Base-by-base conservation (phyloP, 2,888 invertebrate species). In the Sipha maydis region DNA sequence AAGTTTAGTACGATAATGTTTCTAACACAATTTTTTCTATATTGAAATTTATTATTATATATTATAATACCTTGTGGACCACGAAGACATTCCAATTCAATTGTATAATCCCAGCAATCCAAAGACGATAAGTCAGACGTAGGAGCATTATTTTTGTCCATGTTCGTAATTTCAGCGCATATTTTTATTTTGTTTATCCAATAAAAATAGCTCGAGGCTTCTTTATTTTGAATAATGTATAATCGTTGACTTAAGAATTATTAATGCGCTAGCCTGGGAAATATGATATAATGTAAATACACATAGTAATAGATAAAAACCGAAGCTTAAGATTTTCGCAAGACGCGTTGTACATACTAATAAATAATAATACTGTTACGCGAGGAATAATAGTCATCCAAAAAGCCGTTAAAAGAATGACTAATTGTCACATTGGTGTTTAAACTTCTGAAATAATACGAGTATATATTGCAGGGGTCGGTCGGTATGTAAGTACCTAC, bases 81-180 rank as follows among this genome's bases (percentile, higher is more conserved):
- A 92, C 95, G 94, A 91, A 96, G 93, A 92, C 95, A 96, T 92
- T 96, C 96, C 92, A 96, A 92, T 92, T 96, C 96, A 91, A 96
- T 95, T 80, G 96, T 95, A 92, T 96, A 96, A 93, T 96, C 96
- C 96, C 96, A 96, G 91, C 95, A 94, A 92, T 96, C 96, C 92
- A 96, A 92, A 84, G 96, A 95, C 19, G 88, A 56, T 73, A 88
- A 80, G 41, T 88, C 86, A 48, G 86, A 75, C 9, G 86, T 31
- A 19, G 69, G 19, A 25, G 19, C 17, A 38, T 56, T 31, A 41
- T 75, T 75, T 80, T 56, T 80, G 14, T 88, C 86, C 86, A 88
- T 88, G 25, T 78, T 71, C 5, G 28, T 84, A n/a, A 54, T 84
- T 61, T 84, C 28, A 84, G 41, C 38, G 61, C 84, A 84, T 84